A percentile compares a stretch with the other conserved stretches of the same genome.
These are phyloP conservation scores for Lepidonotus clava DNA, from an alignment of 2,888 invertebrate genomes.

Conservation along the genomic window DNA sequence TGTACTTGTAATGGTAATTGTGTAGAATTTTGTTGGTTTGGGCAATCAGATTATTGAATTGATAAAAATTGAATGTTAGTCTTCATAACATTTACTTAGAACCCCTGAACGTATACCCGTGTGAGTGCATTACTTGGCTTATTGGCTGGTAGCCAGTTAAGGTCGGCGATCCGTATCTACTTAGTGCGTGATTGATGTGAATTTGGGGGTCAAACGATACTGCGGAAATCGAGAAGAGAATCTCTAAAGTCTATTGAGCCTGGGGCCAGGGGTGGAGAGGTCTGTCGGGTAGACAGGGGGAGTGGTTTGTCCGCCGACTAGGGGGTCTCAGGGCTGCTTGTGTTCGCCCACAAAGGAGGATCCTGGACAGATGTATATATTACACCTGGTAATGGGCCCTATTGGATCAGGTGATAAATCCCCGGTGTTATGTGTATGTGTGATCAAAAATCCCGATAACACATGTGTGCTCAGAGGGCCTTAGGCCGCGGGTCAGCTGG, in stretches of 20 bases:
- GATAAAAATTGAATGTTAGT: neutral
- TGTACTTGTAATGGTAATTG: too few species aligned
- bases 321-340: neutral
- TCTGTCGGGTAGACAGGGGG: constrained; percentile 13
- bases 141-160: neutral
- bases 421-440: neutral
- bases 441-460: constrained; percentile 2
- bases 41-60: constrained; percentile 6
- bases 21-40: too few species aligned
- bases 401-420: neutral
- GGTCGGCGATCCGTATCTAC: neutral
- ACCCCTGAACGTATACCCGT: neutral
- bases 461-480: too few species aligned
- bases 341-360: neutral
- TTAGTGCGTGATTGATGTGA: constrained; percentile 18
- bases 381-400: constrained; percentile 33
- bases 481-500: too few species aligned
- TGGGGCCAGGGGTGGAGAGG: too few species aligned
- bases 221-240: constrained; percentile 23
- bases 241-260: constrained; percentile 1
- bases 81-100: constrained; percentile 39
- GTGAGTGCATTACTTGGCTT: neutral
- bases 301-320: neutral
- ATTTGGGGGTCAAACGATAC: neutral
- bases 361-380: constrained; percentile 26